phyloP scores from a whole-genome alignment of 2,888 invertebrate genomes.

The Rhimphoctona megacephalus region DNA sequence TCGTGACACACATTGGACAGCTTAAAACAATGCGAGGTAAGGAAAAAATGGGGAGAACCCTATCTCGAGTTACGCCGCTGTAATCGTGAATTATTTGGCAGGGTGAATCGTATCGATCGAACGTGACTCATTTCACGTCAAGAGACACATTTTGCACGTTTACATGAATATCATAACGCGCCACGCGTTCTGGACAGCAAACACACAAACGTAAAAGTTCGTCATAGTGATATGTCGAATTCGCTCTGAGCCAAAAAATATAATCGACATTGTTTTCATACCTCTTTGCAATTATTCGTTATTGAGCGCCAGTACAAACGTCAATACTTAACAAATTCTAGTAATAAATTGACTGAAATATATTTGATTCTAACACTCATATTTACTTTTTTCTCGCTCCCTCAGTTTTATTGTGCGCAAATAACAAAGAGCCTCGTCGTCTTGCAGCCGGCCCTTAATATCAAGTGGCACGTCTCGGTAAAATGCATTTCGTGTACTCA shows the following conservation, averaged over 20 bases:
- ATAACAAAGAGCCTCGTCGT: background rate
- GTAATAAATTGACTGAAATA: background rate
- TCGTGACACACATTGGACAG: background rate
- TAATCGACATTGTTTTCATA: background rate
- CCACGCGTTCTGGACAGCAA: slow-evolving; percentile 12
- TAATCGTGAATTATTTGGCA: slow-evolving; percentile 69
- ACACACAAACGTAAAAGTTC: slow-evolving; percentile 19
- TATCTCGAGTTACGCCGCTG: slow-evolving; percentile 51
- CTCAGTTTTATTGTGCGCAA: slow-evolving; percentile 25
- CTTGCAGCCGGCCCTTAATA: slow-evolving; percentile 51
- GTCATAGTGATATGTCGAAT: background rate
- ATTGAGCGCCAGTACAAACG: background rate
- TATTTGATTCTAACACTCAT: background rate
- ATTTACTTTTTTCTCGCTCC: background rate
- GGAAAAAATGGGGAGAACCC: background rate
- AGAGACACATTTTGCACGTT: slow-evolving; percentile 48
- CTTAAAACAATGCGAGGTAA: slow-evolving; percentile 1
- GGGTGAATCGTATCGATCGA: slow-evolving; percentile 71
- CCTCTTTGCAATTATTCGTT: background rate
- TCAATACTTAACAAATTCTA: background rate
- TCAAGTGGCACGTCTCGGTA: slow-evolving; percentile 18
- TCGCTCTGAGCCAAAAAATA: background rate
- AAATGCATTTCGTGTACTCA: background rate
- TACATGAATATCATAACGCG: slow-evolving; percentile 32
- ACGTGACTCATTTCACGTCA: slow-evolving; percentile 69